These are phyloP conservation scores for Rhizomys pruinosus DNA, from an alignment of 2,113 vertebrate genomes.

Conservation along the genomic window DNA sequence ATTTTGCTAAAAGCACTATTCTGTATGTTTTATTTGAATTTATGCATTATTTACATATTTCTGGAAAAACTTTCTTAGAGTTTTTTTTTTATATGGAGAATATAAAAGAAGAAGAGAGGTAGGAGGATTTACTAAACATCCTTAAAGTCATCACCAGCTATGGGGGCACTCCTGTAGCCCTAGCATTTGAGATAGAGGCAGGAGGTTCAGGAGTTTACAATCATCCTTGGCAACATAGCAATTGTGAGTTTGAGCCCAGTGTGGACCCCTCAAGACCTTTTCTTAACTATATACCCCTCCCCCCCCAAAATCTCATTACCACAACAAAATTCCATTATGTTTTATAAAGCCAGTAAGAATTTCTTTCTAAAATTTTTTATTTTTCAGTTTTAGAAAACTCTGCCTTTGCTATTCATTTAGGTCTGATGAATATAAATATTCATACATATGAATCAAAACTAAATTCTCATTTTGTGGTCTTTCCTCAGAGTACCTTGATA, in stretches of 20 bases:
- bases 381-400: constrained; percentile 54
- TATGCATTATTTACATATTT: constrained; percentile 21
- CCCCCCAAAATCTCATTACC: too few species aligned
- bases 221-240: neutral
- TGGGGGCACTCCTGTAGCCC: neutral
- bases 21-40: constrained; percentile 20
- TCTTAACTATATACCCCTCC: neutral
- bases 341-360: neutral
- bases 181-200: neutral
- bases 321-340: neutral
- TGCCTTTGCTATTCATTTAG: constrained; percentile 26
- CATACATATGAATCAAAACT: constrained; percentile 5
- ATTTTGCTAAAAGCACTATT: constrained; percentile 14
- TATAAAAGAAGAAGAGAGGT: neutral
- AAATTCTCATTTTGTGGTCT: constrained; percentile 19
- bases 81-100: constrained; percentile 45
- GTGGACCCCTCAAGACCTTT: neutral
- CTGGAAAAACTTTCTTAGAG: neutral
- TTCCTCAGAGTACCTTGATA: neutral
- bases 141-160: neutral
- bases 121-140: neutral
- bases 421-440: neutral
- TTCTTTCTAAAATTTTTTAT: neutral
- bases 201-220: neutral
- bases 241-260: neutral